phyloP scores from a whole-genome alignment of 2,888 invertebrate species.

The Ornithoptera priamus region DNA sequence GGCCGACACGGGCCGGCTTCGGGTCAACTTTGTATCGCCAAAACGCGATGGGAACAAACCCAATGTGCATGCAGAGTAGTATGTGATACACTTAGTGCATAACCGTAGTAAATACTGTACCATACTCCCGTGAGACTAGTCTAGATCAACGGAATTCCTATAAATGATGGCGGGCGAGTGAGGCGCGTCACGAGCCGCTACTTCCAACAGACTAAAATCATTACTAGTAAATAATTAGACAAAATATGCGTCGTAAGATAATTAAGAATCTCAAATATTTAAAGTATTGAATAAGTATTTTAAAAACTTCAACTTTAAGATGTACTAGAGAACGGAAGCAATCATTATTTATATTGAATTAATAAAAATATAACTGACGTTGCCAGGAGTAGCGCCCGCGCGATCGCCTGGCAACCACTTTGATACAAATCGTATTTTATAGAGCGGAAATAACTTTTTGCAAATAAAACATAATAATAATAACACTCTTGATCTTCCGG shows the following conservation, averaged over 20 bases:
- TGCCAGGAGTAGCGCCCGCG: conserved; percentile 59
- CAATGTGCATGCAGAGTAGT: conserved; percentile 61
- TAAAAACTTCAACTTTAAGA: conserved; percentile 72
- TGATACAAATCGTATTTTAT: conserved; percentile 79
- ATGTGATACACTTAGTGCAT: conserved; percentile 74
- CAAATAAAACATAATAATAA: conserved; percentile 43
- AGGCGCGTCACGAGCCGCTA: conserved; percentile 44
- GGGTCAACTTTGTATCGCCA: no score
- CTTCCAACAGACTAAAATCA: conserved; percentile 62
- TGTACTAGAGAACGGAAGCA: conserved; percentile 74
- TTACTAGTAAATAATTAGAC: conserved; percentile 73
- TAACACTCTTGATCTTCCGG: conserved; percentile 76
- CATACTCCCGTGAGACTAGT: conserved; percentile 50
- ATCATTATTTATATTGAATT: conserved; percentile 73
- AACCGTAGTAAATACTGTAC: conserved; percentile 57
- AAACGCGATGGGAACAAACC: conserved; percentile 65
- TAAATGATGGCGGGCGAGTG: conserved; percentile 6
- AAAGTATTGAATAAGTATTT: conserved; percentile 79
- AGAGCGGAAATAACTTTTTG: conserved; percentile 55
- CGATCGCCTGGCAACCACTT: conserved; percentile 71
- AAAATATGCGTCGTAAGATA: conserved; percentile 74
- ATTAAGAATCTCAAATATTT: conserved; percentile 61
- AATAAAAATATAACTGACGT: not conserved
- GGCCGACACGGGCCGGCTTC: no score
- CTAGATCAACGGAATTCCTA: conserved; percentile 35